Evolutionary conservation across 2,797 vertebrate genomes (phyloP).

Genomic region (Octomys mimax): DNA sequence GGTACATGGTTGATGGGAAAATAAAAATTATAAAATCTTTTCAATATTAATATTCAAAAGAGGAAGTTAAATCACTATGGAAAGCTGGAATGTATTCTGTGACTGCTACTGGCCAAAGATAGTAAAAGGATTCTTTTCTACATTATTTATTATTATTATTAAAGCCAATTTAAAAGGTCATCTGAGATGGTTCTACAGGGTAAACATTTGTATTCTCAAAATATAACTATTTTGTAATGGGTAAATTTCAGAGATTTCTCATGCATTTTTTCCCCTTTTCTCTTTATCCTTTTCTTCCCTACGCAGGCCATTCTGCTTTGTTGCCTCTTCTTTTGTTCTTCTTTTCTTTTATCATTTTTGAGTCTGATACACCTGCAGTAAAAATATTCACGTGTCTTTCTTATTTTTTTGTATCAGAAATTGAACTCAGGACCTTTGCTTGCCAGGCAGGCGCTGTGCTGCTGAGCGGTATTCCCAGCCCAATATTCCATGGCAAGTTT

Average conservation of each 20-base stretch:
- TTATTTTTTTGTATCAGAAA: too few relatives aligned
- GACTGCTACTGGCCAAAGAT: neutral
- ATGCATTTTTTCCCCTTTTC: neutral
- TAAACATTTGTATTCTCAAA: neutral
- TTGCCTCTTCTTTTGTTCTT: neutral
- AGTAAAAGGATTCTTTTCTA: neutral
- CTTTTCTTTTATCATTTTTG: neutral
- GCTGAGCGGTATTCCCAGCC: too few relatives aligned
- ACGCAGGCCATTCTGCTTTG: neutral
- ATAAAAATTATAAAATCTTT: neutral
- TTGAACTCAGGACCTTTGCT: too few relatives aligned
- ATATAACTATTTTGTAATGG: neutral
- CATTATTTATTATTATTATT: neutral
- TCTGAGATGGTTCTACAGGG: neutral
- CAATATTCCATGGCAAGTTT: neutral
- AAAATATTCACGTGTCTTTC: neutral
- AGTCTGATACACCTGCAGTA: neutral
- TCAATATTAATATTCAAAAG: neutral
- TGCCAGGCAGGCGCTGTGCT: too few relatives aligned
- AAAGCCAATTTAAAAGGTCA: neutral
- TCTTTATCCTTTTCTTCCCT: neutral
- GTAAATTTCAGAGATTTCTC: neutral
- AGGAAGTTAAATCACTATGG: slow-evolving; percentile 32
- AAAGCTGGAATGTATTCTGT: neutral
- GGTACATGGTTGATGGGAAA: neutral